phyloP scores from a whole-genome alignment of 2,888 invertebrate genomes.

The Eretmocerus hayati region DNA sequence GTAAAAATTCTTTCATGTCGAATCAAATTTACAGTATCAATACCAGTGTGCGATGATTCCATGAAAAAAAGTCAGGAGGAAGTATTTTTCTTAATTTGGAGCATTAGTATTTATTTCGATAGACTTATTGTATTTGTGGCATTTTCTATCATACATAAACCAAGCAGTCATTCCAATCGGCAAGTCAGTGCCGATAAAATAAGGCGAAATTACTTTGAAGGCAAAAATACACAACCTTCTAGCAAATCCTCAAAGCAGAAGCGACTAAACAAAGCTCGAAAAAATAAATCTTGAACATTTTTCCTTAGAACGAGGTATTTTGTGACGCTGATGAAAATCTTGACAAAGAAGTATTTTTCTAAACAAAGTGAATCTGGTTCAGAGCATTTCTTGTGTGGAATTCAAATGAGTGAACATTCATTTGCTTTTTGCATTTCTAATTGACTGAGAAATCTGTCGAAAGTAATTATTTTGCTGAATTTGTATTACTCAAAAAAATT shows the following conservation, averaged over 20 bases:
- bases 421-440: slow-evolving; percentile 25
- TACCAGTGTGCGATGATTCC: too few species aligned
- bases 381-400: slow-evolving; percentile 16
- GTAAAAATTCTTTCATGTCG: too few species aligned
- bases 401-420: slow-evolving; percentile 14
- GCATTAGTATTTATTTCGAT: slow-evolving; percentile 13
- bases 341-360: slow-evolving; percentile 14
- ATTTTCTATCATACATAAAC: slow-evolving; percentile 4
- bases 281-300: slow-evolving; percentile 17
- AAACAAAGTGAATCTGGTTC: slow-evolving; percentile 13
- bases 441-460: too few species aligned
- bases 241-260: slow-evolving; percentile 4
- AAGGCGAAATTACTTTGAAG: neutral
- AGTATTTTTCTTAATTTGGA: slow-evolving; percentile 9
- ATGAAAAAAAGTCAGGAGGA: too few species aligned
- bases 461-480: too few species aligned
- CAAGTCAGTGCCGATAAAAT: slow-evolving; percentile 1
- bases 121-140: slow-evolving; percentile 6
- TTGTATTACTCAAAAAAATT: slow-evolving; percentile 9
- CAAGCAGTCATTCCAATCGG: slow-evolving; percentile 19
- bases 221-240: neutral
- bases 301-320: slow-evolving; percentile 18
- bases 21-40: too few species aligned
- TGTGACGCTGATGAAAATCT: slow-evolving; percentile 5
- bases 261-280: slow-evolving; percentile 19